phyloP scores from a whole-genome alignment of 2,797 vertebrate genomes.

The Poecilia picta region DNA sequence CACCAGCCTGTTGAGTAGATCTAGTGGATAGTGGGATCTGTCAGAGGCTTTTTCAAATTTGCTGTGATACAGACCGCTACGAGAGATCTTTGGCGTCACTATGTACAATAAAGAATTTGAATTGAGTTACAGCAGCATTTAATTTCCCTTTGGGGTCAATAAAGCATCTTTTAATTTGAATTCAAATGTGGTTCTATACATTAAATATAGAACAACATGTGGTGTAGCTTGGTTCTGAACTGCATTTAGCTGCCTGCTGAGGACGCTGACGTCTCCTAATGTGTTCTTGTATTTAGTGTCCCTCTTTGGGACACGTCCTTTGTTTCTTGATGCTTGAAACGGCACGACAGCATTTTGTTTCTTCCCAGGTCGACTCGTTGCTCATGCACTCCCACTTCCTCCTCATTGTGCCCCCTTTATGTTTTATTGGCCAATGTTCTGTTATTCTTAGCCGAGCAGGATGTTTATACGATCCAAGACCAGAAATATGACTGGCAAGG shows the following conservation, averaged over 20 bases:
- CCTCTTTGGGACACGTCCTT: conserved; percentile 6
- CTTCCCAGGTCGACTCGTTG: conserved; percentile 59
- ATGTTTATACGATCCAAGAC: conserved; percentile 83
- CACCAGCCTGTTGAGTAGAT: not conserved
- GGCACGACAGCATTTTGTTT: conserved; percentile 55
- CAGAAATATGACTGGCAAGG: conserved; percentile 83
- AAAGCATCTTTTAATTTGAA: no score
- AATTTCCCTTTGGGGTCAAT: no score
- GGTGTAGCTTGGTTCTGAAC: not conserved
- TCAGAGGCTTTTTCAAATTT: no score
- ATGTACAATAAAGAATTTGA: no score
- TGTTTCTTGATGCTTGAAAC: conserved; percentile 25
- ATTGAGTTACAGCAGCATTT: no score
- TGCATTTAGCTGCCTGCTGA: not conserved
- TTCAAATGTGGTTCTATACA: not conserved
- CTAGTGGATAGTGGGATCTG: not conserved
- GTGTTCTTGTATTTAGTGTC: conserved; percentile 11
- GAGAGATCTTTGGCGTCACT: no score
- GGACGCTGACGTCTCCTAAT: conserved; percentile 20
- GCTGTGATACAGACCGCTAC: no score
- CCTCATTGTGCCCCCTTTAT: conserved; percentile 76
- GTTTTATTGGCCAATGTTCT: conserved; percentile 83
- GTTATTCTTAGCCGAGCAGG: conserved; percentile 85
- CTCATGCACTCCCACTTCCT: conserved; percentile 65
- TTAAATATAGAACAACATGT: not conserved